Evolutionary conservation across 30 jellyfish, hydroid and myxozoan species (phyloP).

Genomic region (Aurelia aurita): DNA sequence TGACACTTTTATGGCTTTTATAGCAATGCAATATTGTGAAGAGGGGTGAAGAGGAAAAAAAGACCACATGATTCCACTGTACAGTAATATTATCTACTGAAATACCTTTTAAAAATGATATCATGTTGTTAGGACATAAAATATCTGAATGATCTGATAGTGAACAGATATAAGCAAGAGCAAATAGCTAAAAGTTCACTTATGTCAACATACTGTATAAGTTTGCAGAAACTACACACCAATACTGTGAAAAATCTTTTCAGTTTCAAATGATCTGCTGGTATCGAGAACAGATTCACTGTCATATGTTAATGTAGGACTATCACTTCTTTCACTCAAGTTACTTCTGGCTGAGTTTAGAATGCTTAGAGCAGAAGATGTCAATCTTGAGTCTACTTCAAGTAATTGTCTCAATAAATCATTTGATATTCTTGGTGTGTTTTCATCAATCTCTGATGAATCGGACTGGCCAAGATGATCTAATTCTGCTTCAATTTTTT

Average conservation of each 20-base stretch:
- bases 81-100: no score
- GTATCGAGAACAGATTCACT: conserved; percentile 17
- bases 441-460: conserved; percentile 4
- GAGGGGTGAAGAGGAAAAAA: no score
- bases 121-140: no score
- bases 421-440: conserved; percentile 49
- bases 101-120: no score
- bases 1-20: no score
- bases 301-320: conserved; percentile 5
- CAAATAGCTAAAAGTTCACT: no score
- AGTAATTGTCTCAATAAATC: conserved; percentile 71
- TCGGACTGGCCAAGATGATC: conserved; percentile 27
- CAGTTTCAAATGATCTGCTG: conserved; percentile 7
- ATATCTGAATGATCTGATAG: no score
- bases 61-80: no score
- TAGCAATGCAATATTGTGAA: no score
- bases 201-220: no score
- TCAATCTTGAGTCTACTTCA: conserved; percentile 77
- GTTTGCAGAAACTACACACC: conserved; percentile 20
- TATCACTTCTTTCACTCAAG: conserved; percentile 10
- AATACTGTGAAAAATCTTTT: conserved; percentile 48
- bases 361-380: conserved; percentile 77
- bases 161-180: no score
- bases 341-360: conserved; percentile 52
- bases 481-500: conserved; percentile 60